A percentile compares a stretch with the other conserved stretches of the same genome.
These are phyloP conservation scores for Cataglyphis cursor DNA, from an alignment of 2,888 invertebrate genomes.

Conservation along the genomic window DNA sequence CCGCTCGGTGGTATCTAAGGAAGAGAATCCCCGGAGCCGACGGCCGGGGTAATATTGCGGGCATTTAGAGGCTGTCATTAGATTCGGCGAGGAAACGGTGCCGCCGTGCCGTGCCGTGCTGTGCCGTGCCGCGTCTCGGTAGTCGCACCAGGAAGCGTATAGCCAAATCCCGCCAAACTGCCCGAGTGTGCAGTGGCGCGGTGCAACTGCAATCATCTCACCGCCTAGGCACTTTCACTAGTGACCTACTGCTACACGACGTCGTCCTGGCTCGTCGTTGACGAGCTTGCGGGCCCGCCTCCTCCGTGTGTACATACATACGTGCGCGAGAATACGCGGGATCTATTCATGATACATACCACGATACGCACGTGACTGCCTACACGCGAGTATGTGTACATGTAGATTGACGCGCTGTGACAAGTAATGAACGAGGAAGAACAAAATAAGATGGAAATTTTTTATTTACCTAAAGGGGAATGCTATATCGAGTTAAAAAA, in stretches of 20 bases:
- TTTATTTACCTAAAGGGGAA: background rate
- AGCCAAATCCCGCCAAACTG: slow-evolving; percentile 67
- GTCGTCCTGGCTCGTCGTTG: slow-evolving; percentile 72
- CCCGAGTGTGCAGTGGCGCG: slow-evolving; percentile 68
- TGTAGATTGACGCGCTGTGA: slow-evolving; percentile 20
- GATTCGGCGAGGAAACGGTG: slow-evolving; percentile 59
- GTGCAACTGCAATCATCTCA: slow-evolving; percentile 83
- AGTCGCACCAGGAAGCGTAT: slow-evolving; percentile 80
- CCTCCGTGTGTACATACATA: slow-evolving; percentile 16
- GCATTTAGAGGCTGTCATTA: slow-evolving; percentile 63
- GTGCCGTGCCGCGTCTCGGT: slow-evolving; percentile 41
- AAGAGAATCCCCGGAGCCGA: slow-evolving; percentile 51
- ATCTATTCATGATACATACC: slow-evolving; percentile 47
- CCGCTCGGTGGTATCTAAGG: slow-evolving; percentile 41
- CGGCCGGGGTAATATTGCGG: slow-evolving; percentile 36
- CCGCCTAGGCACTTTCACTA: slow-evolving; percentile 85
- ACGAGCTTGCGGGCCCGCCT: slow-evolving; percentile 68
- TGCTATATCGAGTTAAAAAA: background rate
- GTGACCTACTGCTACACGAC: slow-evolving; percentile 85
- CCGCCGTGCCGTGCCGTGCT: slow-evolving; percentile 12
- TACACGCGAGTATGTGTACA: background rate
- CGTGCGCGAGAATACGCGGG: slow-evolving; percentile 4
- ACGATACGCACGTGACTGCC: slow-evolving; percentile 9
- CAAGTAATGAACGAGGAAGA: slow-evolving; percentile 34
- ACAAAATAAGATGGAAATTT: background rate